Evolutionary conservation across 2,888 invertebrate genomes (phyloP), one percentile per base, ranked within the genome.

Genomic region (Nomada lathburiana): DNA sequence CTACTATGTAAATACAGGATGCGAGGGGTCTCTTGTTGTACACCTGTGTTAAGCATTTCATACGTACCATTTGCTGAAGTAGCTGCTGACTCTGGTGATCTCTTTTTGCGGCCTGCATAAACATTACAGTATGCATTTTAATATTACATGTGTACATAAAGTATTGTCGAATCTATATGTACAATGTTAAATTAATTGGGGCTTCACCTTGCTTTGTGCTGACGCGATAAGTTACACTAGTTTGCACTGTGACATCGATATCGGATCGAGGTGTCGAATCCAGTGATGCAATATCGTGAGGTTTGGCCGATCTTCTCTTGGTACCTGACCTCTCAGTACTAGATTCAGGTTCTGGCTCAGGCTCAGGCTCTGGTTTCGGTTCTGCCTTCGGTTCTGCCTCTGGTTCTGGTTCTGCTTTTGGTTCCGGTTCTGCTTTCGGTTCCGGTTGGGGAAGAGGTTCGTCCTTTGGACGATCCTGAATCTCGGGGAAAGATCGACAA

Each of bases 401-500:
- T 0, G 94, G 92, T 87, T 94, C 93, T 7, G 94, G 85, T 64
- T 92, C 91, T 0, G 94, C 89, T 76, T 92, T 87, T 1, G 93
- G 88, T 79, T 92, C 90, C 0, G 94, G 92, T 78, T 94, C 94
- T 0, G 94, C 91, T 85, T 94, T 92, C 0, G 94, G 92, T 65
- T 94, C 93, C 0, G 94, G 93, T 86, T 93, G 94, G 5, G 94
- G 89, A 67, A 92, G 89, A 0, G 94, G 93, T 84, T 92, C 90
- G n/a, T 92, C 90, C 82, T 92, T 92, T 16, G 92, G 83, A 20
- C 80, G 92, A 60, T 95, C 95, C 13, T 94, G 94, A 47, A 97
- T 95, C 0, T 96, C 95, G 0, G 98, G 98, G 93, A 97, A 97
- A 89, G 97, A 97, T 90, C 97, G 97, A 92, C 98, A 98, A 71